Base-by-base conservation (phyloP, 2,113 vertebrate genomes). In the Camelus bactrianus region DNA sequence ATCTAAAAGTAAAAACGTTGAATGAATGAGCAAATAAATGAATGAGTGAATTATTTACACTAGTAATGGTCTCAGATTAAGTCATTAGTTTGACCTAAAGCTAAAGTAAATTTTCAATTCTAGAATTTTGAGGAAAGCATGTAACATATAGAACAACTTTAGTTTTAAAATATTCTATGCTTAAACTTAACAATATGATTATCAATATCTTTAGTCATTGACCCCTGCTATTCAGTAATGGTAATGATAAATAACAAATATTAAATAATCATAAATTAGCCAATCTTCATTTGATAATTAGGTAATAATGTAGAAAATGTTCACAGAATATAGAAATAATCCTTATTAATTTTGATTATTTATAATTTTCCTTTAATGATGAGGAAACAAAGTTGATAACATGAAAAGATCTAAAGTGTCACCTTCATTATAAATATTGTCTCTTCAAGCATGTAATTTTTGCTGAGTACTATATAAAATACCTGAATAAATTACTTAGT, bases 1-100 rank as follows among this genome's bases (percentile, higher is more conserved):
- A 92, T 77, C 35, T 93, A 83, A 97, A 95, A 87, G 82, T 94
- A 81, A 62, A 81, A 73, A 81, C 35, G 8, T 94, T 77, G 62
- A 93, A 42, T 70, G n/a, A 93, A 70, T 93, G 50, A 92, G 7
- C n/a, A 38, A 96, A 75, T 92, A 48, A 92, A 84, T 65, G 58
- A 95, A n/a, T 85, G 12, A 84, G 81, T 84, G n/a, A 85, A 62
- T 79, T 50, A 87, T 24, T 89, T 9, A 87, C 42, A 12, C 54
- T 91, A 84, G 50, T 83, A 32, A 83, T 92, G 32, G 50, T 80
- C 3, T 20, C 22, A 92, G 52, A 80, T 89, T 69, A 88, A 94
- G 15, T 70, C 26, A 86, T 94, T 42, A 84, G 22, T 91, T 91
- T 92, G 24, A 56, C 24, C 12, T 62, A 64, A 16, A 64, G 14